Evolutionary conservation across 2,888 invertebrate species (phyloP), one percentile per base, ranked within the genome.

Genomic region (Rhodophaea formosa): DNA sequence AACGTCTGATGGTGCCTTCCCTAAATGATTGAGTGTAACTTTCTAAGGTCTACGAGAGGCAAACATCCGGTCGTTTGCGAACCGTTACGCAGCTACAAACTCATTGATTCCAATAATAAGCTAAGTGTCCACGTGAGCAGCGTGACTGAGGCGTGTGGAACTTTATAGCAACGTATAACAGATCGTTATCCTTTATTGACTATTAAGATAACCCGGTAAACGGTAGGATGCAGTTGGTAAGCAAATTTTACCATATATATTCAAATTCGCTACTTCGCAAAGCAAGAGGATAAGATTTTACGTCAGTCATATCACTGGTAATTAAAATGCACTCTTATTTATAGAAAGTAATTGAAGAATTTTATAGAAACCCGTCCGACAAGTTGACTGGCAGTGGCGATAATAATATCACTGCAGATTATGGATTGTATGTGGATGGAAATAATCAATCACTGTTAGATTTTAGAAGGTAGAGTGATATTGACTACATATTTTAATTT

Each of bases 41-140:
- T 87, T 87, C 88, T 86, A 86, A 79, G 82, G 74, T 79, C 76
- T 74, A 71, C 70, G 70, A 77, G 72, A 79, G 71, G 82, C 77
- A 84, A 86, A 86, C 86, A 86, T 88, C 88, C 86, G 88, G 84
- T 72, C 75, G 68, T 69, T 73, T 75, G 32, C 51, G 6, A 72
- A 74, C 74, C 69, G 75, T 75, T 77, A 75, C 70, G 17, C 35
- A 35, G 51, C 35, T 23, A 23, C 46, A 46, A 35, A 35, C 51
- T 51, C 16, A 51, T 66, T 63, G 65, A 65, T 64, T 64, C 59
- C 59, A 61, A 63, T 62, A 62, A 61, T 62, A 65, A 64, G 64
- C 35, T 35, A 12, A 35, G 35, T 51, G 15, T 17, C 16, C 8
- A 39, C 39, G n/a, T 39, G 39, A 46, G 23, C 10, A 39, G 51